Conservation (phyloP, 2,113 vertebrate species). For the Colinus virginianus region DNA sequence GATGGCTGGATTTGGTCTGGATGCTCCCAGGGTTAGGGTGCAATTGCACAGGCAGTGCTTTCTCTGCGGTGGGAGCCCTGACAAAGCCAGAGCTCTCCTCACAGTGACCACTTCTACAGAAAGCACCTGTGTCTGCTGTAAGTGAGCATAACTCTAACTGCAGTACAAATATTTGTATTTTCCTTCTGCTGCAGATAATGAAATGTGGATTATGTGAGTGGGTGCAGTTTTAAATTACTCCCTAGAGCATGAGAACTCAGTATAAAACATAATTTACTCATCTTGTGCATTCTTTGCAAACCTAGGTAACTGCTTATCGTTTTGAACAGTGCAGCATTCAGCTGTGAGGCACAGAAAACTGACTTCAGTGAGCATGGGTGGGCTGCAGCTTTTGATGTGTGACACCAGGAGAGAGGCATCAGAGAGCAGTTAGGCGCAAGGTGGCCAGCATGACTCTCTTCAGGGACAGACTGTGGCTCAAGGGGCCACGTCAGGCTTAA, state of each 20-base stretch:
- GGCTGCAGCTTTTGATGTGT: background rate
- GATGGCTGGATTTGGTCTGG: background rate
- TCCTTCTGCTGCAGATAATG: slow-evolving; percentile 57
- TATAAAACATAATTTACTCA: slow-evolving; percentile 49
- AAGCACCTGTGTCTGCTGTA: background rate
- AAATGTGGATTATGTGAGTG: slow-evolving; percentile 62
- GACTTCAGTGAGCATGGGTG: background rate
- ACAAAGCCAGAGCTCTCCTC: background rate
- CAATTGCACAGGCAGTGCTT: background rate
- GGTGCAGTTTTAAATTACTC: slow-evolving; percentile 68
- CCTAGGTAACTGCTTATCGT: slow-evolving; percentile 39
- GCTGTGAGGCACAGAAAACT: background rate
- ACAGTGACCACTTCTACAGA: background rate
- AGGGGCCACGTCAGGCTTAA: background rate
- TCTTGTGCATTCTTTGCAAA: slow-evolving; percentile 62
- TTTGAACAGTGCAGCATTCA: background rate
- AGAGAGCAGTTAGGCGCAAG: background rate
- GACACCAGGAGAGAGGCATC: background rate
- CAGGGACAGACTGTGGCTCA: background rate
- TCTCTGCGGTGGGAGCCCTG: background rate
- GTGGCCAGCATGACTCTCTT: background rate
- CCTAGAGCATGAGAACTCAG: slow-evolving; percentile 36
- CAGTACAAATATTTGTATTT: slow-evolving; percentile 60
- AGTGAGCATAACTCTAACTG: slow-evolving; percentile 35
- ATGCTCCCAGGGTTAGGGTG: background rate